phyloP scores from a whole-genome alignment of 2,888 invertebrate species.

The Strigamia transsilvanica region DNA sequence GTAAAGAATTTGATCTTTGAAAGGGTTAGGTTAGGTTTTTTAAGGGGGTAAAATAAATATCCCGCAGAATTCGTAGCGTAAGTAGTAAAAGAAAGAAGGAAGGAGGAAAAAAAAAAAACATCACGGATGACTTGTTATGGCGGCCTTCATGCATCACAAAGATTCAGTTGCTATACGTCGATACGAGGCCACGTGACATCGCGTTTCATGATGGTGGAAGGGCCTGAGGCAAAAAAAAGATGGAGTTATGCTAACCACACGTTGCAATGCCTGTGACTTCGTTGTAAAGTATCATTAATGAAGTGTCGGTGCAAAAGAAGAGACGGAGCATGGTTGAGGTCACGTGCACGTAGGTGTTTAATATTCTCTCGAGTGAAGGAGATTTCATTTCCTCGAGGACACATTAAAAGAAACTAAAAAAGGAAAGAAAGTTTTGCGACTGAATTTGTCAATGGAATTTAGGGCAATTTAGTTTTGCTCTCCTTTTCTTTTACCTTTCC shows the following conservation, averaged over 20 bases:
- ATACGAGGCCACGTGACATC: conserved; percentile 15
- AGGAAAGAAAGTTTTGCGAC: neutral
- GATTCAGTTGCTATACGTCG: conserved; percentile 24
- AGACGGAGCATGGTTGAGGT: neutral
- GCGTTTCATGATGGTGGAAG: conserved; percentile 23
- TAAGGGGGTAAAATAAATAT: neutral
- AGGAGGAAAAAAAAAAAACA: neutral
- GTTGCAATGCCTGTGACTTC: neutral
- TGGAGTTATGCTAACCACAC: conserved; percentile 30
- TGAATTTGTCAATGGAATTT: conserved; percentile 39
- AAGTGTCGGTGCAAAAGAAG: conserved; percentile 38
- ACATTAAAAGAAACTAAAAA: conserved; percentile 37
- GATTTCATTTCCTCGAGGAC: conserved; percentile 49
- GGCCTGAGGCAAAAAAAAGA: conserved; percentile 14
- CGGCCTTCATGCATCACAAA: conserved; percentile 19
- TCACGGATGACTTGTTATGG: conserved; percentile 31
- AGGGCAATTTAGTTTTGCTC: conserved; percentile 35
- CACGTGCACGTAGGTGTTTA: conserved; percentile 46
- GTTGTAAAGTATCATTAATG: conserved; percentile 25
- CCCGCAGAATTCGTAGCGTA: neutral
- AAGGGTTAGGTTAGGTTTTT: conserved; percentile 22
- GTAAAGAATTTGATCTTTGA: conserved; percentile 45
- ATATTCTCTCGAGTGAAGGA: conserved; percentile 22
- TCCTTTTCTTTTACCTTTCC: conserved; percentile 40
- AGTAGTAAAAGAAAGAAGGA: neutral